Evolutionary conservation across 2,113 vertebrate species (phyloP).

Genomic region (Eonycteris spelaea): DNA sequence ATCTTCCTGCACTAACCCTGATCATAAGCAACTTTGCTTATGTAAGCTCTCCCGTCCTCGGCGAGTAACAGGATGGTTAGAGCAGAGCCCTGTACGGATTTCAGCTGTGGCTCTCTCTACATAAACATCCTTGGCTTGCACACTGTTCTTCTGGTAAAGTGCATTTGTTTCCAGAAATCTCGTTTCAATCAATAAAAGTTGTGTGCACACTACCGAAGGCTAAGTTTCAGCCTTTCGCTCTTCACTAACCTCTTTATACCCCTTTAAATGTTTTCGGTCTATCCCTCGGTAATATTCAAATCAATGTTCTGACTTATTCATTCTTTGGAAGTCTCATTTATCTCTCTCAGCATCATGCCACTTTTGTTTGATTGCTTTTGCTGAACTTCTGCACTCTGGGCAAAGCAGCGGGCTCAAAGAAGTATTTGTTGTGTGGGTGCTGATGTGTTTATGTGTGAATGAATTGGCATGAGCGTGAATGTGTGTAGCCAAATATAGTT

Average conservation of each 20-base stretch:
- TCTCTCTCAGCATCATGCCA: background rate
- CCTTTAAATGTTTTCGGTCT: slow-evolving; percentile 54
- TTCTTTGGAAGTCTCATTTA: slow-evolving; percentile 42
- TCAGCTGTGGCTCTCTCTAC: background rate
- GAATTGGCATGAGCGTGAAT: background rate
- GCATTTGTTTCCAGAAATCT: slow-evolving; percentile 54
- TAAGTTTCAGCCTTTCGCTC: slow-evolving; percentile 33
- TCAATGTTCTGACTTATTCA: slow-evolving; percentile 61
- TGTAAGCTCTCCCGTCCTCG: background rate
- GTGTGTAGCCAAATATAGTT: background rate
- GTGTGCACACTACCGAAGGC: background rate
- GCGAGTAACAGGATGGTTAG: background rate
- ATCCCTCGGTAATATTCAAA: slow-evolving; percentile 24
- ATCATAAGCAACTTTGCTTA: slow-evolving; percentile 22
- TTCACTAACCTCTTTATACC: slow-evolving; percentile 17
- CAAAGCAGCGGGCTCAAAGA: background rate
- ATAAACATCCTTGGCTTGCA: background rate
- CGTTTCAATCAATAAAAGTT: background rate
- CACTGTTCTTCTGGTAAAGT: slow-evolving; percentile 33
- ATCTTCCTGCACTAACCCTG: slow-evolving; percentile 43
- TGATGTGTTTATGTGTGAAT: background rate
- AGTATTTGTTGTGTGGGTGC: background rate
- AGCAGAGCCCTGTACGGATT: background rate
- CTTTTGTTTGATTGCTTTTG: slow-evolving; percentile 7
- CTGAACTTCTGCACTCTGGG: background rate